A percentile compares a stretch with the other conserved stretches of the same genome.
Conservation (phyloP, 2,797 vertebrate species). For the Darevskia mixta region DNA sequence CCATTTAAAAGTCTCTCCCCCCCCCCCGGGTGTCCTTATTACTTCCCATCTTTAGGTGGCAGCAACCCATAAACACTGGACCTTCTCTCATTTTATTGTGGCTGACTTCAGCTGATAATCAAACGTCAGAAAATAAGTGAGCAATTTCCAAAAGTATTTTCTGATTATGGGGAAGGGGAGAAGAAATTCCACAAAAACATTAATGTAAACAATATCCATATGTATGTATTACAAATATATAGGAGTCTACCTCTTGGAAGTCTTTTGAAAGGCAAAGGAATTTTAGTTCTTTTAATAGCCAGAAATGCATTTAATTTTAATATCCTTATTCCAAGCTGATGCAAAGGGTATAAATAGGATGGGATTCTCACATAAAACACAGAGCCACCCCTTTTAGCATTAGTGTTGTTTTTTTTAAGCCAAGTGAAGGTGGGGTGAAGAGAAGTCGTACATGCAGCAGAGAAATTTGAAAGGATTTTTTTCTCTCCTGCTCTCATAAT, state of each 20-base stretch:
- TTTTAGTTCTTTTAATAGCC: too few species aligned
- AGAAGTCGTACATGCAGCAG: too few species aligned
- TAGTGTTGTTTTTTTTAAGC: too few species aligned
- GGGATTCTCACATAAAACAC: too few species aligned
- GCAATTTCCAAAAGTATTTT: background rate
- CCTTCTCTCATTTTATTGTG: background rate
- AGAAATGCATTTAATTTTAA: background rate
- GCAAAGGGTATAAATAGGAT: too few species aligned
- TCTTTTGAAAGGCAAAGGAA: background rate
- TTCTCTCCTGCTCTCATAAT: too few species aligned
- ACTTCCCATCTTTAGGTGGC: slow-evolving; percentile 71
- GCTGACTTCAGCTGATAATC: background rate
- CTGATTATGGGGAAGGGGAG: background rate
- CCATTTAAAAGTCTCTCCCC: background rate
- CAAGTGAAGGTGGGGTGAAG: too few species aligned
- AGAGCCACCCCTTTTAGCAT: too few species aligned
- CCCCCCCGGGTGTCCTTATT: slow-evolving; percentile 39
- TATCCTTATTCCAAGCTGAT: too few species aligned
- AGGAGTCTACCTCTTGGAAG: background rate
- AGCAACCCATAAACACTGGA: slow-evolving; percentile 64
- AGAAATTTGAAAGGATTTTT: too few species aligned
- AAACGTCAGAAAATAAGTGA: background rate
- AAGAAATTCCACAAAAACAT: rapidly evolving
- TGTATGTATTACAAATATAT: background rate
- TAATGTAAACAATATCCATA: background rate